Conservation (phyloP, 2,888 invertebrate genomes). For the Microchrysa polita region DNA sequence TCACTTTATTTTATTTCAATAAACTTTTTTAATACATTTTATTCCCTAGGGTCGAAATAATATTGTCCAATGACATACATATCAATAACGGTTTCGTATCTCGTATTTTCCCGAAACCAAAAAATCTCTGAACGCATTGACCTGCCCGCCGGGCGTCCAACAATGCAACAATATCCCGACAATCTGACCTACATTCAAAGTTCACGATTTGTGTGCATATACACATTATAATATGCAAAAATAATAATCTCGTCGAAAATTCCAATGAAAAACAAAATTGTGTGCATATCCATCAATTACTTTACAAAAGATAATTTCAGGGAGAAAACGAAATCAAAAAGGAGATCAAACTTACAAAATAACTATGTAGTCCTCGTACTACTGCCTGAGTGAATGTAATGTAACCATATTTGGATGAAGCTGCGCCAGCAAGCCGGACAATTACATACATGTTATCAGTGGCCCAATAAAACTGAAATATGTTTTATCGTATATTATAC, state of each 20-base stretch:
- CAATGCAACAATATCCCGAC: not conserved
- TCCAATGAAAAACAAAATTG: not conserved
- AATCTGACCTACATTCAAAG: constrained; percentile 1
- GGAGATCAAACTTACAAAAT: no score
- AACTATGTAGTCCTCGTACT: not conserved
- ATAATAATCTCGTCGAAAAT: not conserved
- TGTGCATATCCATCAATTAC: constrained; percentile 2
- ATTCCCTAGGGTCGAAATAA: no score
- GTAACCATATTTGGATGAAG: not conserved
- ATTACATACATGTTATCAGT: not conserved
- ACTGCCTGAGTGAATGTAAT: not conserved
- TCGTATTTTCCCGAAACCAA: not conserved
- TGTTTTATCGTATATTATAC: not conserved
- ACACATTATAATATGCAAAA: not conserved
- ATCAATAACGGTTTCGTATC: not conserved
- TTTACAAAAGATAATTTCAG: not conserved
- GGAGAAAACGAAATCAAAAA: not conserved
- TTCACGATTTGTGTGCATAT: not conserved
- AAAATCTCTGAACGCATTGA: not conserved
- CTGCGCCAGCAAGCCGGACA: no score
- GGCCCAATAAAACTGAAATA: constrained; percentile 13
- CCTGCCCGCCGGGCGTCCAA: not conserved
- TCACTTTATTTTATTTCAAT: no score
- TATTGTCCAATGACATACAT: no score
- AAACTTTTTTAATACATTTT: no score